Evolutionary conservation across 2,113 vertebrate species (phyloP).

Genomic region (Montifringilla adamsi): DNA sequence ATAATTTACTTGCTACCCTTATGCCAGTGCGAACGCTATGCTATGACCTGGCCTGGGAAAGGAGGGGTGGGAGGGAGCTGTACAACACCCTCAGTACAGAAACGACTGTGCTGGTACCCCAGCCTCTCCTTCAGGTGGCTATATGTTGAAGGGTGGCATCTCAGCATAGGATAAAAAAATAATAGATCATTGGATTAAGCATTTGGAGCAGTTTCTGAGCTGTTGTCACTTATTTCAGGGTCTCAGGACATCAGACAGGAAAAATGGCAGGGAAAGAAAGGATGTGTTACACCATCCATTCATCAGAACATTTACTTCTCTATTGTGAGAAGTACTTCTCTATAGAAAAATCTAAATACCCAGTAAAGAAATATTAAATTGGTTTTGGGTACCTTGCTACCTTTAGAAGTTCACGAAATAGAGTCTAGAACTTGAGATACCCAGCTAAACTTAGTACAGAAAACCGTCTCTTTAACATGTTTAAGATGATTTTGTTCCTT

Average conservation of each 20-base stretch:
- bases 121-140: not conserved
- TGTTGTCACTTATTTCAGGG: not conserved
- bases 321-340: not conserved
- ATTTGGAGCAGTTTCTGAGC: not conserved
- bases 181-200: accelerated
- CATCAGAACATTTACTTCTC: not conserved
- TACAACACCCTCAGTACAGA: not conserved
- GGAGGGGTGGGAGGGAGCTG: not conserved
- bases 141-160: not conserved
- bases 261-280: not conserved
- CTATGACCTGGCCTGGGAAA: not conserved
- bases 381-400: not conserved
- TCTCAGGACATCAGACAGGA: not conserved
- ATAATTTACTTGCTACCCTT: not conserved
- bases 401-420: not conserved
- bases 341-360: not conserved
- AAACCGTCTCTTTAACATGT: not conserved
- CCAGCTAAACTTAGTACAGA: not conserved
- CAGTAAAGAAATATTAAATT: not conserved
- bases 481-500: not conserved
- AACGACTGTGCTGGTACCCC: not conserved
- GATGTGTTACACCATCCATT: not conserved
- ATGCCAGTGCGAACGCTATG: not conserved
- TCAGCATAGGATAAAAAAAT: not conserved
- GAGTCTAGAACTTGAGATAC: not conserved